Evolutionary conservation across 2,113 vertebrate genomes (phyloP).

Genomic region (Prochilodus magdalenae): DNA sequence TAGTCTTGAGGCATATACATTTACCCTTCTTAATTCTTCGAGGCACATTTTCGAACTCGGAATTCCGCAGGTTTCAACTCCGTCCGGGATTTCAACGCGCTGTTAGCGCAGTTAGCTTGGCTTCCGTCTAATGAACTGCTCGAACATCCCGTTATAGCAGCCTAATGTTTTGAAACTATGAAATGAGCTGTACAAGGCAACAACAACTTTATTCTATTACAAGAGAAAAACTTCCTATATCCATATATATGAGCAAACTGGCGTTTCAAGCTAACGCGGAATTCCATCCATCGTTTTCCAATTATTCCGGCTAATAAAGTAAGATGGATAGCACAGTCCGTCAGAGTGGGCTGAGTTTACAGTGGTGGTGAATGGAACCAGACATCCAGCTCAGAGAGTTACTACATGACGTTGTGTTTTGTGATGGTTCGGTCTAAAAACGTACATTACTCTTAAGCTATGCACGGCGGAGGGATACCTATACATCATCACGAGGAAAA

Average conservation of each 20-base stretch:
- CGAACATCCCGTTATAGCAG: slow-evolving; percentile 79
- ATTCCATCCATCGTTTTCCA: no score
- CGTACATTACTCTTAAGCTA: no score
- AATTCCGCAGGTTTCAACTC: slow-evolving; percentile 37
- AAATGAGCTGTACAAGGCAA: slow-evolving; percentile 66
- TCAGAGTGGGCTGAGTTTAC: no score
- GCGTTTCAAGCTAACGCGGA: neutral
- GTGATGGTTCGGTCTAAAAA: no score
- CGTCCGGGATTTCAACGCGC: slow-evolving; percentile 44
- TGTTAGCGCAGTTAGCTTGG: neutral
- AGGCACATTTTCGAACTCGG: slow-evolving; percentile 29
- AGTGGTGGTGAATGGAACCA: no score
- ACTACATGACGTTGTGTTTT: no score
- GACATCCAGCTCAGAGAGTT: no score
- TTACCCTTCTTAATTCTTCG: neutral
- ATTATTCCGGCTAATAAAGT: no score
- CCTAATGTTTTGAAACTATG: slow-evolving; percentile 81
- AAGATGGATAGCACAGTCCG: no score
- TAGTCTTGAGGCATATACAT: neutral
- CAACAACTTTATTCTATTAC: neutral
- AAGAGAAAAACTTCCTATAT: neutral
- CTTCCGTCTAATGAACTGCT: slow-evolving; percentile 62
- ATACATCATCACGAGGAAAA: no score
- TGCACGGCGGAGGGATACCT: no score
- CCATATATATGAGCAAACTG: neutral